Percentiles rank a stretch among this genome's conserved stretches.
These are phyloP conservation scores for Actias luna DNA, from an alignment of 2,888 invertebrate genomes.

Conservation along the genomic window DNA sequence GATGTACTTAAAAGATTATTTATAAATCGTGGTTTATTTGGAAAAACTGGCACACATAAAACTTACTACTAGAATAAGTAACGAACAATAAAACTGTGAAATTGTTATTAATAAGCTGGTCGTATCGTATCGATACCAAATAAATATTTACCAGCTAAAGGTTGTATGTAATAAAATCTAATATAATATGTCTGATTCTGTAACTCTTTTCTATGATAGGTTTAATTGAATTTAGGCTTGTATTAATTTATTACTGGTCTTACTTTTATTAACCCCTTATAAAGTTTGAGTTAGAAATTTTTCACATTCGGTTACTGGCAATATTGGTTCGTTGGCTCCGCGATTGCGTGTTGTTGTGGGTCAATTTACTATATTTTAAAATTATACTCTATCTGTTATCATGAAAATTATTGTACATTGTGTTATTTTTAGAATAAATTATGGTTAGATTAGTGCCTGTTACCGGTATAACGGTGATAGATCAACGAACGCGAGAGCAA, in stretches of 20 bases:
- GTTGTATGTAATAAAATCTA: too few relatives aligned
- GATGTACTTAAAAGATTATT: too few relatives aligned
- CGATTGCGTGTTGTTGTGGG: constrained; percentile 43
- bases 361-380: constrained; percentile 26
- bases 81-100: too few relatives aligned
- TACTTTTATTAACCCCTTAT: too few relatives aligned
- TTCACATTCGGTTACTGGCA: neutral
- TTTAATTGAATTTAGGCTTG: neutral
- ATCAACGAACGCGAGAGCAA: constrained; percentile 28
- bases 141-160: too few relatives aligned
- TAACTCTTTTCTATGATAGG: neutral
- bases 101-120: too few relatives aligned
- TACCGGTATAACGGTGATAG: constrained; percentile 17
- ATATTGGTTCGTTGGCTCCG: constrained; percentile 17
- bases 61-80: too few relatives aligned
- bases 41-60: too few relatives aligned
- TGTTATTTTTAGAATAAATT: constrained; percentile 26
- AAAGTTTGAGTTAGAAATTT: neutral
- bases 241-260: too few relatives aligned
- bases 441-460: constrained; percentile 27
- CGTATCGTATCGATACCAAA: too few relatives aligned
- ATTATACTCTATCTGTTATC: constrained; percentile 28
- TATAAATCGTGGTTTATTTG: too few relatives aligned
- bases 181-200: too few relatives aligned
- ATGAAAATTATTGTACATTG: constrained; percentile 24